Percentiles rank a stretch among this genome's conserved stretches.
These are phyloP conservation scores for Brachionus asplanchnoidis DNA, from an alignment of 1,140 invertebrate genomes.

Conservation along the genomic window DNA sequence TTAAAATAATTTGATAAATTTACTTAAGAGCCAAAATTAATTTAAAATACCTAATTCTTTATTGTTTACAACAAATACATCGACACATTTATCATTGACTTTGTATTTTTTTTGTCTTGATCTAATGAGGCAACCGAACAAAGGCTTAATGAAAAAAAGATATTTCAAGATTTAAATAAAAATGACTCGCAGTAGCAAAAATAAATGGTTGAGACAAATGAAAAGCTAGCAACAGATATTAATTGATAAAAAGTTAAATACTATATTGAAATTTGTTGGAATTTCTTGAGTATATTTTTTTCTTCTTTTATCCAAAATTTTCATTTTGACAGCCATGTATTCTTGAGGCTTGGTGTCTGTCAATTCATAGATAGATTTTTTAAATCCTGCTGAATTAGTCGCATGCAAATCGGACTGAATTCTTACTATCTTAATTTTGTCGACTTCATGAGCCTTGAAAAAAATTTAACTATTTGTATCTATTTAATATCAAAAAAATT, in stretches of 20 bases:
- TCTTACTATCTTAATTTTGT: conserved; percentile 6
- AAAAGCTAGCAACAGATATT: background rate
- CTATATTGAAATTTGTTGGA: background rate
- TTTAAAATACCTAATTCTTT: background rate
- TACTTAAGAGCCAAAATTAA: background rate
- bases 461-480: background rate
- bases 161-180: too few species aligned
- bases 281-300: background rate
- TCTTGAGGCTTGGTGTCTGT: background rate
- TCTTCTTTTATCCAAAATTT: background rate
- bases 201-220: background rate
- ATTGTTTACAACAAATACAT: background rate
- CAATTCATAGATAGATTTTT: conserved; percentile 22
- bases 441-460: conserved; percentile 11
- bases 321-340: background rate
- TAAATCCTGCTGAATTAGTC: conserved; percentile 7
- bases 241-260: background rate
- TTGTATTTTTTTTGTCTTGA: background rate
- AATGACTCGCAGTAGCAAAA: background rate
- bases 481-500: background rate
- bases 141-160: background rate
- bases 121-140: background rate
- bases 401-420: conserved; percentile 7
- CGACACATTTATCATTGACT: background rate
- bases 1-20: background rate